phyloP scores from a whole-genome alignment of 2,888 invertebrate genomes.

The Allygus modestus region DNA sequence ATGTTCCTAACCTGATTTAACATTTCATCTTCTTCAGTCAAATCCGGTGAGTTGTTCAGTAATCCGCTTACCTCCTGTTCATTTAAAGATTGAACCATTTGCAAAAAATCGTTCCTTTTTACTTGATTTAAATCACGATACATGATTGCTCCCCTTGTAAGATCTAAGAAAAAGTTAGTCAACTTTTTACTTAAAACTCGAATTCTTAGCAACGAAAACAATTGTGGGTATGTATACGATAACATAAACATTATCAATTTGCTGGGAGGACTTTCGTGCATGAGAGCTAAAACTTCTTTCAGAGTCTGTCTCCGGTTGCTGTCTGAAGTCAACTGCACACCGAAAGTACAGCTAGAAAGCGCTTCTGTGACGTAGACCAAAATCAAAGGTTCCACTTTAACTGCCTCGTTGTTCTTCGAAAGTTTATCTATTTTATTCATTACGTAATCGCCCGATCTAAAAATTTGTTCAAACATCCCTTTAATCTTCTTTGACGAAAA shows the following conservation, averaged over 20 bases:
- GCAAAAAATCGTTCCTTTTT: constrained; percentile 45
- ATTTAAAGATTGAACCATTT: constrained; percentile 3
- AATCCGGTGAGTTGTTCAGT: not conserved
- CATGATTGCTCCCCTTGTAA: not conserved
- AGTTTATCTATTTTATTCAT: not conserved
- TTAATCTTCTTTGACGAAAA: constrained; percentile 36
- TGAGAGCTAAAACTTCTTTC: not conserved
- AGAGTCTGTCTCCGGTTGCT: not conserved
- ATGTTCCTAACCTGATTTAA: not conserved
- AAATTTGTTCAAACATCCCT: constrained; percentile 46
- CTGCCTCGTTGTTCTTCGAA: not conserved
- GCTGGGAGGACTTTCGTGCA: not conserved
- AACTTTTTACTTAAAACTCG: not conserved
- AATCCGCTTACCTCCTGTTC: constrained; percentile 39
- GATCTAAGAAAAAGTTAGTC: not conserved
- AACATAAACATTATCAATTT: not conserved
- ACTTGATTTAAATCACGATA: constrained; percentile 36
- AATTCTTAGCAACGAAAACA: not conserved
- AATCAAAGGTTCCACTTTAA: constrained; percentile 24
- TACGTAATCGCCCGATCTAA: constrained; percentile 8
- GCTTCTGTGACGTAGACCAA: constrained; percentile 14
- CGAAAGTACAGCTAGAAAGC: constrained; percentile 18
- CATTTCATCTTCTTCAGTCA: constrained; percentile 31
- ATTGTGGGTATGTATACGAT: not conserved
- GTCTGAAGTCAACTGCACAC: not conserved